These are phyloP conservation scores for Diplogasteroides magnus DNA, from an alignment of 1,140 invertebrate genomes.

Conservation along the genomic window DNA sequence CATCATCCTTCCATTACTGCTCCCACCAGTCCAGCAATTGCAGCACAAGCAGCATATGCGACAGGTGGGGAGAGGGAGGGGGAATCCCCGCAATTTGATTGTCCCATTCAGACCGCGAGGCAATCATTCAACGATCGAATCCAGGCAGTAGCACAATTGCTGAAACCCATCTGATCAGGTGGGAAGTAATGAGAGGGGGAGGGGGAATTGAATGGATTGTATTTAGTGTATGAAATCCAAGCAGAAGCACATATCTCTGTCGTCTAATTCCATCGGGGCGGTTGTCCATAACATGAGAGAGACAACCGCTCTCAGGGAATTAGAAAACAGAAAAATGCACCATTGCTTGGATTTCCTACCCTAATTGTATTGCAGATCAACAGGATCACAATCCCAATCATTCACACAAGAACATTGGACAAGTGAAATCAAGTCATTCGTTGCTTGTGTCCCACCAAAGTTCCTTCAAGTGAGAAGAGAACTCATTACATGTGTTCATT, in stretches of 20 bases:
- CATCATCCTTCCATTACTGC: conserved; percentile 6
- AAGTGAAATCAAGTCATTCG: conserved; percentile 49
- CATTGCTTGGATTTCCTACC: too few species aligned
- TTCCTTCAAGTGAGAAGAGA: conserved; percentile 36
- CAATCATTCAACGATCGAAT: conserved; percentile 23
- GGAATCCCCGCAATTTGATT: background rate
- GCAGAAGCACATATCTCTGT: too few species aligned
- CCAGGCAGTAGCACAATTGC: conserved; percentile 33
- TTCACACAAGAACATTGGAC: conserved; percentile 52
- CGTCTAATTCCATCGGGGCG: too few species aligned
- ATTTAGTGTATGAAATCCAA: too few species aligned
- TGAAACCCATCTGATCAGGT: conserved; percentile 42
- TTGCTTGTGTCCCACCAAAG: conserved; percentile 42
- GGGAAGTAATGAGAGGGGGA: too few species aligned
- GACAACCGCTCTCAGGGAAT: too few species aligned
- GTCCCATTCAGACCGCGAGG: conserved; percentile 34
- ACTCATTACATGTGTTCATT: conserved; percentile 3
- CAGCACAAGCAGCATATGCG: conserved; percentile 23
- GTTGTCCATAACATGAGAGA: too few species aligned
- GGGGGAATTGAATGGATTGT: too few species aligned
- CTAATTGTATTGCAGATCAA: conserved; percentile 22
- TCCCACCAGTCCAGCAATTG: conserved; percentile 25
- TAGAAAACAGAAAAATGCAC: too few species aligned
- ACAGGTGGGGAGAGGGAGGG: conserved; percentile 12
- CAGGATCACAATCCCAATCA: conserved; percentile 38